Percentiles rank a stretch among this genome's conserved stretches.
Evolutionary conservation across 2,888 invertebrate genomes (phyloP).

Genomic region (Odontocolon sp.): DNA sequence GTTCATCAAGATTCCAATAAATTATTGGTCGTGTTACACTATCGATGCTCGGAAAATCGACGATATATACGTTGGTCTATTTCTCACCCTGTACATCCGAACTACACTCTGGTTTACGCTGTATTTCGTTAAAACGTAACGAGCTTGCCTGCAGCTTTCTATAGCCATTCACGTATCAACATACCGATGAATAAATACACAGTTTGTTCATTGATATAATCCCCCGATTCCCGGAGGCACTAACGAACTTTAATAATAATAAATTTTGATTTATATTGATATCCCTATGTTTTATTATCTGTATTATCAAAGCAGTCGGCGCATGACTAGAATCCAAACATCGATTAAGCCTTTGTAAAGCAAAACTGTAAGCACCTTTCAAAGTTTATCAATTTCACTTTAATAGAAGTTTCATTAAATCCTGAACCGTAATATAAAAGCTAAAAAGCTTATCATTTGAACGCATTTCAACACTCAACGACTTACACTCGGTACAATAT

Average conservation of each 20-base stretch:
- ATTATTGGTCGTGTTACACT: conserved; percentile 44
- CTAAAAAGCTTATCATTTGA: too few relatives aligned
- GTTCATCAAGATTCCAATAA: conserved; percentile 46
- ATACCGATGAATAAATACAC: conserved; percentile 32
- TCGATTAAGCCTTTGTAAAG: too few relatives aligned
- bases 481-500: too few relatives aligned
- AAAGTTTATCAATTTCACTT: too few relatives aligned
- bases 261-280: not conserved
- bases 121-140: conserved; percentile 32
- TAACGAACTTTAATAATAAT: not conserved
- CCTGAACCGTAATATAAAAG: too few relatives aligned
- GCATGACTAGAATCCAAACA: too few relatives aligned
- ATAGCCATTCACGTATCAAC: conserved; percentile 11
- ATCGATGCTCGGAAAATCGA: conserved; percentile 24
- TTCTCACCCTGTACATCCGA: not conserved
- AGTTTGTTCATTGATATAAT: conserved; percentile 22
- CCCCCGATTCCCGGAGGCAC: not conserved
- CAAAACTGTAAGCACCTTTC: too few relatives aligned
- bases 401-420: too few relatives aligned
- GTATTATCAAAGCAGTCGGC: not conserved
- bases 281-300: not conserved
- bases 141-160: not conserved
- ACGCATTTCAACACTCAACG: too few relatives aligned
- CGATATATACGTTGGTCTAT: not conserved
- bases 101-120: not conserved